phyloP scores from a whole-genome alignment of 1,140 invertebrate species.

The Drosophila pruinosa region DNA sequence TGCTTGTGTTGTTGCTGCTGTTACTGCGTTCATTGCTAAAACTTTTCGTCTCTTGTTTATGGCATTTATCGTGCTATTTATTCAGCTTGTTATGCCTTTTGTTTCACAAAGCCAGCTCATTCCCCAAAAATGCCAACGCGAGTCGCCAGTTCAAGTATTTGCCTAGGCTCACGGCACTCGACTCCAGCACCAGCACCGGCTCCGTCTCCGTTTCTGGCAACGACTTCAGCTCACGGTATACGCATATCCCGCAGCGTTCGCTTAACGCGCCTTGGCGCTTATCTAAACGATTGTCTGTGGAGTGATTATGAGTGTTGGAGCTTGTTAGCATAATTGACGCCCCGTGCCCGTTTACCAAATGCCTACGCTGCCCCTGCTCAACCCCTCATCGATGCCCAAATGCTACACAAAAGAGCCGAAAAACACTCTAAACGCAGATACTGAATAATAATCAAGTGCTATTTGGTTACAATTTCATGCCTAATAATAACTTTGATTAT shows the following conservation, averaged over 20 bases:
- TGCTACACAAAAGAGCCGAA: conserved; percentile 7
- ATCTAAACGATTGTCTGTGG: conserved; percentile 81
- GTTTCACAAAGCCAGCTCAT: conserved; percentile 47
- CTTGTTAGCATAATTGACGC: conserved; percentile 80
- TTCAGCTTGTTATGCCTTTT: conserved; percentile 70
- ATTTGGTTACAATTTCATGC: conserved; percentile 69
- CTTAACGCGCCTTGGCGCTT: conserved; percentile 71
- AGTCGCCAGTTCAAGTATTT: conserved; percentile 29
- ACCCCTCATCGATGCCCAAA: not conserved
- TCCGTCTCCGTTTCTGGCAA: not conserved
- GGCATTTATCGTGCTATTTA: conserved; percentile 78
- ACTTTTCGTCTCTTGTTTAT: conserved; percentile 75
- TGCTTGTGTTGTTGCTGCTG: conserved; percentile 13
- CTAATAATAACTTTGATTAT: conserved; percentile 59
- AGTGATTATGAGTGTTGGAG: conserved; percentile 79
- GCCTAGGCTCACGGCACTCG: conserved; percentile 19
- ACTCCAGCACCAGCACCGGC: not conserved
- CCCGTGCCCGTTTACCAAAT: conserved; percentile 52
- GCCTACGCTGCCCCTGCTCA: not conserved
- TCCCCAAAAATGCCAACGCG: not conserved
- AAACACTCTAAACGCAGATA: conserved; percentile 51
- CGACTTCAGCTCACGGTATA: conserved; percentile 29
- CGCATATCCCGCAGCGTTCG: conserved; percentile 76
- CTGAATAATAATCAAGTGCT: conserved; percentile 77
- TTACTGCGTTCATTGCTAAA: conserved; percentile 50